Evolutionary conservation across 2,113 vertebrate genomes (phyloP).

Genomic region (Seriola aureovittata): DNA sequence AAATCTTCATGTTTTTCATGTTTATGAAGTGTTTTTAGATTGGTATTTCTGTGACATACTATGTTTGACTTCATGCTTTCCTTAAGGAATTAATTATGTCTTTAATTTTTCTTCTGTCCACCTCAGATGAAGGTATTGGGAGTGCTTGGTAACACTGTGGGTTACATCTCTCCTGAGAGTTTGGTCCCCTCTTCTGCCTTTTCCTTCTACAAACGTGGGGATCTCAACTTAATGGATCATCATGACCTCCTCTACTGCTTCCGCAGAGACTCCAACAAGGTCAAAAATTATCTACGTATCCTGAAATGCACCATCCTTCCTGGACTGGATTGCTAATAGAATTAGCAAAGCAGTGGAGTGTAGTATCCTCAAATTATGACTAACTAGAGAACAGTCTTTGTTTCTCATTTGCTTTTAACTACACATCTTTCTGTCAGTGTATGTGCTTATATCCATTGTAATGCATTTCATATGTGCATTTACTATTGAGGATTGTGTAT

Average conservation of each 20-base stretch:
- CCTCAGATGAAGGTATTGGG: conserved; percentile 84
- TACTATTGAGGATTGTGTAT: neutral
- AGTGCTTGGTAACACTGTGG: conserved; percentile 78
- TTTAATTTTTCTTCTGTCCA: neutral
- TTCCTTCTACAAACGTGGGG: conserved; percentile 63
- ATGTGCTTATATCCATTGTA: neutral
- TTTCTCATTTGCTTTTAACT: neutral
- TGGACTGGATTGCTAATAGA: conserved; percentile 63
- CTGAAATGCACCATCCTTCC: conserved; percentile 83
- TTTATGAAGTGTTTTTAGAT: neutral
- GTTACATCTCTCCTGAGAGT: conserved; percentile 59
- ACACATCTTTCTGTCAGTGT: neutral
- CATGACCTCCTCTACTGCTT: conserved; percentile 84
- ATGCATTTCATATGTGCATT: neutral
- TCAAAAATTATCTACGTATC: conserved; percentile 83
- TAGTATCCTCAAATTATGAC: neutral
- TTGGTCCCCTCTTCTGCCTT: conserved; percentile 58
- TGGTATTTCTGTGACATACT: neutral
- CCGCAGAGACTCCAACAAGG: conserved; percentile 85
- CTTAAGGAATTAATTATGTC: neutral
- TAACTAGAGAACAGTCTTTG: neutral
- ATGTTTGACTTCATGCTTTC: neutral
- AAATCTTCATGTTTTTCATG: too few species aligned
- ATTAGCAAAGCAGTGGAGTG: neutral
- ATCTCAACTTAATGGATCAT: conserved; percentile 74